Evolutionary conservation across 1,140 invertebrate genomes (phyloP).

Genomic region (Nephotettix cincticeps): DNA sequence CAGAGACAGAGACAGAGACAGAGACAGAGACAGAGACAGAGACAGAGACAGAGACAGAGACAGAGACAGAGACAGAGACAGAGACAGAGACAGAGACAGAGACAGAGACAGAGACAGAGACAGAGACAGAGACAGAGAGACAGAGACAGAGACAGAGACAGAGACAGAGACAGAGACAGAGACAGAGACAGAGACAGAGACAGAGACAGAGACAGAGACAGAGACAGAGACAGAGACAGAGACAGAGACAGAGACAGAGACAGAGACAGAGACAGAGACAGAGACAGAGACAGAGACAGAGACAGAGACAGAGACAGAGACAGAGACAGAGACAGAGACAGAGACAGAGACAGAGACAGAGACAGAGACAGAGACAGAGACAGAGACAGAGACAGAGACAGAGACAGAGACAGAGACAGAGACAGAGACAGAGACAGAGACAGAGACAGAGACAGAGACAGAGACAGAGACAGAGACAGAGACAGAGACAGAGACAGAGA

Average conservation of each 20-base stretch:
- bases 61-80: slow-evolving; percentile 17
- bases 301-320: slow-evolving; percentile 20
- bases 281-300: slow-evolving; percentile 25
- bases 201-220: slow-evolving; percentile 21
- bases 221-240: slow-evolving; percentile 25
- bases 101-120: slow-evolving; percentile 19
- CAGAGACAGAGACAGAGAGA: slow-evolving; percentile 17
- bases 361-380: slow-evolving; percentile 28
- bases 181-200: slow-evolving; percentile 26
- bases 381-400: slow-evolving; percentile 22
- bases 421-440: slow-evolving; percentile 27
- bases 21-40: slow-evolving; percentile 3
- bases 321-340: slow-evolving; percentile 25
- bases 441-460: slow-evolving; percentile 26
- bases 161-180: slow-evolving; percentile 26
- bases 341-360: slow-evolving; percentile 28
- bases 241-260: not conserved
- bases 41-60: slow-evolving; percentile 15
- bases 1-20: not conserved
- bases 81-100: slow-evolving; percentile 19
- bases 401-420: slow-evolving; percentile 27
- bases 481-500: slow-evolving; percentile 29
- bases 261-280: slow-evolving; percentile 3
- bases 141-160: slow-evolving; percentile 24
- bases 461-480: slow-evolving; percentile 26